Evolutionary conservation across 2,888 invertebrate species (phyloP), one percentile per base, ranked within the genome.

Genomic region (Platerodrilus igneus): DNA sequence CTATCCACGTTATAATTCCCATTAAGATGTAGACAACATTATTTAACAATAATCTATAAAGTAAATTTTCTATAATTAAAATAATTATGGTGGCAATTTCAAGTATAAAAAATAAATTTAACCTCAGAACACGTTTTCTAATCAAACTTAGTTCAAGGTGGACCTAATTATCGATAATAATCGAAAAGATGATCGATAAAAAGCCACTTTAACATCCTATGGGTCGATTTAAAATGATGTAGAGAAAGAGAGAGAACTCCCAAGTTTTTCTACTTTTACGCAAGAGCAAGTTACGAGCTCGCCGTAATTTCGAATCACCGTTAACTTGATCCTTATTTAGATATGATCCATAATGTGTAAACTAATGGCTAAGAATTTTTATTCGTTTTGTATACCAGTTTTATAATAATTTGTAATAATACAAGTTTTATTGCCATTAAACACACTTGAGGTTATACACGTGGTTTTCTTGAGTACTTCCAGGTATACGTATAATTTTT

Each of bases 111-210:
- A 54, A 51, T 48, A 52, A 47, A 51, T 52, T 55, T 51, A 49
- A 51, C 48, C 36, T 37, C 41, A 41, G 51, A 51, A 57, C 51
- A 54, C 52, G 55, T 51, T 54, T 55, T 52, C 55, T 55, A 53
- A 56, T 55, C 55, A 55, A 55, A 52, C 51, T 50, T 49, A 50
- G 54, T 55, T 55, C 55, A 56, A 56, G 56, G 56, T 54, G 53
- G 50, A 54, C 48, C 53, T 53, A 56, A 55, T 56, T 53, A 56
- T 56, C 54, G 53, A 56, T 56, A 56, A 53, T 56, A 48, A 53
- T 55, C 54, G 48, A 53, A 53, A 50, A 47, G 52, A 47, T 49
- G 52, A 53, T 53, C 52, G 51, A 52, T 53, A 56, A 56, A 53
- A 51, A 47, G 29, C n/a, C n/a, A n/a, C n/a, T n/a, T n/a, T n/a